These are phyloP conservation scores for Atta texana DNA, from an alignment of 1,140 invertebrate species.

Conservation along the genomic window DNA sequence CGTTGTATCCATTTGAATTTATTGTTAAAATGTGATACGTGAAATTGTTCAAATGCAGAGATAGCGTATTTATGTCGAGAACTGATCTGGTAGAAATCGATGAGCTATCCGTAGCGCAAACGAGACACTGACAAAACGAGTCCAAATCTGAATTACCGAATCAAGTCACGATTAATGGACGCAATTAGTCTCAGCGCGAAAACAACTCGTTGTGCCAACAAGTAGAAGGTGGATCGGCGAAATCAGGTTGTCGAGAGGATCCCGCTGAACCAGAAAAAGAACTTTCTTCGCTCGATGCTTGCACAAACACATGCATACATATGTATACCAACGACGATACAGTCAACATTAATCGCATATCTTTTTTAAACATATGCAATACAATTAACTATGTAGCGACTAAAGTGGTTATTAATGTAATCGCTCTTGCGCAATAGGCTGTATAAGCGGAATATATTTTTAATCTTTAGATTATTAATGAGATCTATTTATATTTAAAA, in stretches of 20 bases:
- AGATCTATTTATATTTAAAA: constrained; percentile 1
- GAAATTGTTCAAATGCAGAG: background rate
- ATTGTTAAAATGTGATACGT: background rate
- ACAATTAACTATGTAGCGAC: constrained; percentile 47
- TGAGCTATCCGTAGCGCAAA: constrained; percentile 65
- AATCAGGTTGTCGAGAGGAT: constrained; percentile 65
- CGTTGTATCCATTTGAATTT: background rate
- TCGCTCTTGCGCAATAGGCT: background rate
- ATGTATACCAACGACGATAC: background rate
- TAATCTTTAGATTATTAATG: constrained; percentile 1
- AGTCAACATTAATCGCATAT: constrained; percentile 33
- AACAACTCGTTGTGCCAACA: constrained; percentile 60
- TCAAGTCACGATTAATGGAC: constrained; percentile 76
- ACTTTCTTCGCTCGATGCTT: constrained; percentile 61
- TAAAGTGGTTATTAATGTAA: constrained; percentile 62
- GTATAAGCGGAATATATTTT: background rate
- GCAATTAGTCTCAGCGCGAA: constrained; percentile 71
- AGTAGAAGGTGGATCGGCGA: constrained; percentile 64
- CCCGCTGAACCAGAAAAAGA: constrained; percentile 67
- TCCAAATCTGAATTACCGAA: constrained; percentile 74
- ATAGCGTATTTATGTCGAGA: constrained; percentile 8
- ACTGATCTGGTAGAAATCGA: constrained; percentile 47
- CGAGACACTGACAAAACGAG: constrained; percentile 66
- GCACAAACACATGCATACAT: background rate
- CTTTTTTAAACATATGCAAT: constrained; percentile 32